Base-by-base conservation (phyloP, 2,797 vertebrate genomes). In the Gadopsis marmoratus region DNA sequence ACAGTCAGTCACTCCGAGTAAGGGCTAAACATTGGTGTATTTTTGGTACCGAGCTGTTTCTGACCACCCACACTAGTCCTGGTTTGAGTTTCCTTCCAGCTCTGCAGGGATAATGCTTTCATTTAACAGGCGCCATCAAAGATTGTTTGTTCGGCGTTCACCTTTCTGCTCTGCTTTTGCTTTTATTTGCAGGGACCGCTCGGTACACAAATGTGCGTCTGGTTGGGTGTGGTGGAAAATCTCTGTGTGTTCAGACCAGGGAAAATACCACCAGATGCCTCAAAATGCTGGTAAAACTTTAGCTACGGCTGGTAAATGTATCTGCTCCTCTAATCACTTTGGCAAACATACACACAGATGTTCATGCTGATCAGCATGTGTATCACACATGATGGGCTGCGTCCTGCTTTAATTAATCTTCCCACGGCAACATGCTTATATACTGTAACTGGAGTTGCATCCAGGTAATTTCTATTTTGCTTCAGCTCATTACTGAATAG, bases 11-110 rank as follows among this genome's bases (percentile, higher is more conserved):
- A 92, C 70, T 76, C 82, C 62, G 75, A 82, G 56, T 59, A 71
- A 80, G 60, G 51, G 58, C 55, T 71, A 61, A 90, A 82, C 76
- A 71, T 78, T 9, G 81, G 7, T 29, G 69, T 73, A 61, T 91
- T 79, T 90, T 90, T 87, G 81, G 80, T 81, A 89, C 86, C 69
- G 78, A 88, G 84, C 82, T 43, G 85, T 85, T 82, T 87, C 62
- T 87, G 95, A 91, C 94, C 94, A 94, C 93, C 95, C 94, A 94
- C 90, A 59, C 69, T 74, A 89, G 81, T 83, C 71, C 76, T 81
- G 83, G 63, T 88, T 88, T 76, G 74, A 83, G 85, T 93, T 90
- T 91, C 50, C 62, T 19, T 17, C 70, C 76, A 70, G 82, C 56
- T 81, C 74, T 79, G 50, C 64, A 47, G 78, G 84, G 81, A 90